Percentiles rank a stretch among this genome's conserved stretches.
Evolutionary conservation across 2,797 vertebrate species (phyloP).

Genomic region (Octomys mimax): DNA sequence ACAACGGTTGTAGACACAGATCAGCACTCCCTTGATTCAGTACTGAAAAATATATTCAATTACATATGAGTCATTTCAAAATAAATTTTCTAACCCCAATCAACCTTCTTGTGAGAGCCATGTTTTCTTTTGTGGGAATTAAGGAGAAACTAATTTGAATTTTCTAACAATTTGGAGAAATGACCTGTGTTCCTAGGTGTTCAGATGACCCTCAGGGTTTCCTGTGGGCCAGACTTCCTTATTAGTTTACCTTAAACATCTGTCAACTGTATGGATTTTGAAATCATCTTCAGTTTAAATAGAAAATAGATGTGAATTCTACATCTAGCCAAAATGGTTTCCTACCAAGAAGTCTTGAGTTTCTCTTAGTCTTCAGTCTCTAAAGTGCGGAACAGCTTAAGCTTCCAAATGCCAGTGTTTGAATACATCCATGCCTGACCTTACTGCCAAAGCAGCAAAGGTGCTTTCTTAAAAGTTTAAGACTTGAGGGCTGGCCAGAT

Average conservation of each 20-base stretch:
- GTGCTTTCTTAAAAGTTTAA: neutral
- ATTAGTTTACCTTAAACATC: neutral
- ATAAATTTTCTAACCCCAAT: neutral
- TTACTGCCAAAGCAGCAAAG: neutral
- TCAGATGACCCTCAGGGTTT: neutral
- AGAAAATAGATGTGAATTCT: neutral
- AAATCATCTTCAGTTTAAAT: constrained; percentile 7
- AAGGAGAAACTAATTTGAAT: neutral
- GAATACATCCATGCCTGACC: neutral
- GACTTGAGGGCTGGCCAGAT: neutral
- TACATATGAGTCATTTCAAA: neutral
- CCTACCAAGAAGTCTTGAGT: neutral
- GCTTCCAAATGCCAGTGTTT: neutral
- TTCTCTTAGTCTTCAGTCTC: neutral
- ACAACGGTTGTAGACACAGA: too few relatives aligned
- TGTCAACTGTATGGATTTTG: neutral
- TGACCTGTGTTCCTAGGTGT: neutral
- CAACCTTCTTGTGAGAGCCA: neutral
- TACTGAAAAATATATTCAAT: neutral
- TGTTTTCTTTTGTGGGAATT: neutral
- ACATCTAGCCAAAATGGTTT: neutral
- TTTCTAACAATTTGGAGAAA: neutral
- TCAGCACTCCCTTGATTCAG: neutral
- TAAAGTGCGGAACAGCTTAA: neutral
- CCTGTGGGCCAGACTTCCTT: neutral